Evolutionary conservation across 2,797 vertebrate genomes (phyloP).

Genomic region (Hephaestus fuliginosus): DNA sequence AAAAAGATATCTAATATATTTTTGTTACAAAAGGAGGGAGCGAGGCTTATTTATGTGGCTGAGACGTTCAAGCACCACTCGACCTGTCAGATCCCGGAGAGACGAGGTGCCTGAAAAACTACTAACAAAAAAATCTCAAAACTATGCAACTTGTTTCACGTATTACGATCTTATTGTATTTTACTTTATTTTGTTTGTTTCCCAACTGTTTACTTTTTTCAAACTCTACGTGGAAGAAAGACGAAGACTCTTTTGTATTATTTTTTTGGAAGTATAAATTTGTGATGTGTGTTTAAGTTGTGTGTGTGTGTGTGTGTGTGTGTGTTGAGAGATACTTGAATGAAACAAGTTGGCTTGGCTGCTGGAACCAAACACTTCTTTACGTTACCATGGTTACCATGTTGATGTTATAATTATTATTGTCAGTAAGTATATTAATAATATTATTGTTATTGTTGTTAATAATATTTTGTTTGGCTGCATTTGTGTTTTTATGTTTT

Average conservation of each 20-base stretch:
- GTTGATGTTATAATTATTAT: constrained; percentile 78
- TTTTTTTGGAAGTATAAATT: constrained; percentile 65
- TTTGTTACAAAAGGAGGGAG: constrained; percentile 86
- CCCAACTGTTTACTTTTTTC: constrained; percentile 91
- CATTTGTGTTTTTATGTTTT: constrained; percentile 64
- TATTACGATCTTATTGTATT: constrained; percentile 80
- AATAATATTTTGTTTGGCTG: constrained; percentile 78
- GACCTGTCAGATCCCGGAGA: constrained; percentile 78
- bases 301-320: constrained; percentile 54
- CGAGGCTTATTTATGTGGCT: constrained; percentile 86
- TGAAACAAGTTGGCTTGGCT: constrained; percentile 97
- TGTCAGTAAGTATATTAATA: constrained; percentile 81
- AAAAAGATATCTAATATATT: constrained; percentile 89
- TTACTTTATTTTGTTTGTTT: constrained; percentile 62
- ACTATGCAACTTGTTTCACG: constrained; percentile 97
- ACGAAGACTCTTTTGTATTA: constrained; percentile 84
- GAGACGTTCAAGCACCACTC: constrained; percentile 69
- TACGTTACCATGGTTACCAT: constrained; percentile 86
- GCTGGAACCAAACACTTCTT: constrained; percentile 99
- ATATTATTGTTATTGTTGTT: constrained; percentile 75
- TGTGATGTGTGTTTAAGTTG: constrained; percentile 39
- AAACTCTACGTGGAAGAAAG: constrained; percentile 81
- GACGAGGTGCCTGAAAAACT: constrained; percentile 91
- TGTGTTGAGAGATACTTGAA: constrained; percentile 98
- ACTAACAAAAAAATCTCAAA: constrained; percentile 85